phyloP scores from a whole-genome alignment of 2,888 invertebrate species.

The Linnaemya vulpina region DNA sequence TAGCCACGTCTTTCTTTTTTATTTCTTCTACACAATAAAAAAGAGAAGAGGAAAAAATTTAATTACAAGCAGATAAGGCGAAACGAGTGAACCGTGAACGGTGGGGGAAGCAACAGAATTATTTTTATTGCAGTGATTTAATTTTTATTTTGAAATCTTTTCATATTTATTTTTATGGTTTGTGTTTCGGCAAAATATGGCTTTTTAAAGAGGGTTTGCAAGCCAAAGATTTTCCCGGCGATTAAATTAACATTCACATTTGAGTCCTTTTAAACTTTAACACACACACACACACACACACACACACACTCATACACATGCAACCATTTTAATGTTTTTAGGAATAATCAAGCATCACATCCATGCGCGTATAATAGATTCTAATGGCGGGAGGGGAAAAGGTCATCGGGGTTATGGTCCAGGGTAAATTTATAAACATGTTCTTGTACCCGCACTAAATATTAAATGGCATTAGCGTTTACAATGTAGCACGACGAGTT shows the following conservation, averaged over 20 bases:
- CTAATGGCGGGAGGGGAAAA: conserved; percentile 22
- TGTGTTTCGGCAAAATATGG: conserved; percentile 58
- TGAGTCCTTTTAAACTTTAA: conserved; percentile 52
- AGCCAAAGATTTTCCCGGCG: conserved; percentile 63
- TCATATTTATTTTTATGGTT: conserved; percentile 44
- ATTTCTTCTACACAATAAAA: conserved; percentile 8
- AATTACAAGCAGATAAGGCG: conserved; percentile 55
- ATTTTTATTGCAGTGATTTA: conserved; percentile 61
- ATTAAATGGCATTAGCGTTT: conserved; percentile 38
- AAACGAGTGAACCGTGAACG: background rate
- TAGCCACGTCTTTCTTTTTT: background rate
- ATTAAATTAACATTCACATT: conserved; percentile 68
- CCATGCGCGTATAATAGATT: background rate
- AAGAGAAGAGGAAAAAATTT: conserved; percentile 46
- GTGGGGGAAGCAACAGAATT: conserved; percentile 10
- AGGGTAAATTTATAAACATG: conserved; percentile 46
- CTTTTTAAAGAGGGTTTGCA: conserved; percentile 64
- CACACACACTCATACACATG: background rate
- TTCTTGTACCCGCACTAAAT: background rate
- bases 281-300: conserved; percentile 10
- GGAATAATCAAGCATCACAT: conserved; percentile 11
- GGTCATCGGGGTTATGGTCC: conserved; percentile 68
- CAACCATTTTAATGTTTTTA: background rate
- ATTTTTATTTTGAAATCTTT: conserved; percentile 2
- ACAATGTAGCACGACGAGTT: background rate